These are phyloP conservation scores for Campylomormyrus tamandua DNA, from an alignment of 2,113 vertebrate species.

Conservation along the genomic window DNA sequence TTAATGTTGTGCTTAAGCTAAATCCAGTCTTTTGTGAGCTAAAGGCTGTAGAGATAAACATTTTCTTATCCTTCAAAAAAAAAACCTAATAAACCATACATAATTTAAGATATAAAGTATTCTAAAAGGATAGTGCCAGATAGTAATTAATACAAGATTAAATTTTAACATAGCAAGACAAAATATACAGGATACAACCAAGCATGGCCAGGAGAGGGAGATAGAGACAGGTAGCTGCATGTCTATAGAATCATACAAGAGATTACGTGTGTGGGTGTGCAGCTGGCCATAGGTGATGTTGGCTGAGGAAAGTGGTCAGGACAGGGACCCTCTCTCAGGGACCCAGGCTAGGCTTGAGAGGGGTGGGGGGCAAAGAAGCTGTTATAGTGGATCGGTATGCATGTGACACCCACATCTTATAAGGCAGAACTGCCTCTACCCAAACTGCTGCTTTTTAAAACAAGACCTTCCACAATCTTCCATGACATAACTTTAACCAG, in stretches of 20 bases:
- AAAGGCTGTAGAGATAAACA: conserved; percentile 13
- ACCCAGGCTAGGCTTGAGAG: background rate
- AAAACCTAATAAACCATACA: background rate
- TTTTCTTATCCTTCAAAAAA: background rate
- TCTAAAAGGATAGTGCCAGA: conserved; percentile 1
- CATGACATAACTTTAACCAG: background rate
- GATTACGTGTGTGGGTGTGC: background rate
- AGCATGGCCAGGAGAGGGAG: conserved; percentile 38
- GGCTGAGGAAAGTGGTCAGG: conserved; percentile 3
- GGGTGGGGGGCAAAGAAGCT: background rate
- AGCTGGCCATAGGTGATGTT: background rate
- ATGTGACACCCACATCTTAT: background rate
- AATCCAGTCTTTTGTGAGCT: background rate
- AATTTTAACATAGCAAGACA: background rate
- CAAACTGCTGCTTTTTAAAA: background rate
- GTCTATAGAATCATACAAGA: conserved; percentile 26
- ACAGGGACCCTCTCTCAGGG: background rate
- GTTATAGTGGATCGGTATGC: background rate
- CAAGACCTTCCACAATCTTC: background rate
- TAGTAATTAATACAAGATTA: conserved; percentile 8
- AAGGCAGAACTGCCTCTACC: background rate
- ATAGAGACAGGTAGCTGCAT: conserved; percentile 29
- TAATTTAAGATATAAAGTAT: background rate
- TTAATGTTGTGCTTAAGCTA: background rate
- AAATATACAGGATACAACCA: conserved; percentile 4